Percentiles rank a stretch among this genome's conserved stretches.
Evolutionary conservation across 1,140 invertebrate genomes (phyloP).

Genomic region (Drosophila pandora): DNA sequence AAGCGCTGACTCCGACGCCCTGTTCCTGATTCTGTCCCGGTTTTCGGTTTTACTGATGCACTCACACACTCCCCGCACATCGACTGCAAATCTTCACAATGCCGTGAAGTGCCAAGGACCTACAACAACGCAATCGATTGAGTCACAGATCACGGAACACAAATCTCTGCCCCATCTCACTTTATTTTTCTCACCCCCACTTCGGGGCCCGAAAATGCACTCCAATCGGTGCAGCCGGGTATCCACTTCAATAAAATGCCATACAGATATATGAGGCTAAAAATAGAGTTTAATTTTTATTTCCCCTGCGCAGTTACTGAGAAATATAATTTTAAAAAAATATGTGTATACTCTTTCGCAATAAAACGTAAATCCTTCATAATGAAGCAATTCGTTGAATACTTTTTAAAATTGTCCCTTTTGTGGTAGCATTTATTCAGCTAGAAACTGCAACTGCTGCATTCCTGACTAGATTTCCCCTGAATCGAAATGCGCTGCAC

Average conservation of each 20-base stretch:
- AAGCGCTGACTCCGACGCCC: slow-evolving; percentile 40
- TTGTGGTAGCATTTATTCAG: neutral
- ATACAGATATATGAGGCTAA: neutral
- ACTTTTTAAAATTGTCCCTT: neutral
- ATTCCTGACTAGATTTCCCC: slow-evolving; percentile 29
- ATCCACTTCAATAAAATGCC: neutral
- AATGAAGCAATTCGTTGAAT: no score
- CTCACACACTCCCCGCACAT: slow-evolving; percentile 13
- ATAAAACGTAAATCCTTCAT: no score
- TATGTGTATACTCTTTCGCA: no score
- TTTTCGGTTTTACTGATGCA: slow-evolving; percentile 12
- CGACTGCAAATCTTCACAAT: slow-evolving; percentile 15
- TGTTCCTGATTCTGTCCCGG: slow-evolving; percentile 10
- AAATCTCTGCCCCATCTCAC: slow-evolving; percentile 26
- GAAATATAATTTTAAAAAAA: no score
- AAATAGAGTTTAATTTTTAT: no score
- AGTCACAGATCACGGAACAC: slow-evolving; percentile 35
- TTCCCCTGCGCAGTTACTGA: no score
- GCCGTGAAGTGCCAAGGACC: slow-evolving; percentile 28
- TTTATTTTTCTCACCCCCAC: neutral
- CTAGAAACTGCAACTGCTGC: slow-evolving; percentile 1
- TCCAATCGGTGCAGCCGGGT: slow-evolving; percentile 16
- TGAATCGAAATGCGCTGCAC: slow-evolving; percentile 46
- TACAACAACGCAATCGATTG: slow-evolving; percentile 22
- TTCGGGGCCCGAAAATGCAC: slow-evolving; percentile 24